Conservation (phyloP, 2,888 invertebrate genomes). For the Diaphora mendica region DNA sequence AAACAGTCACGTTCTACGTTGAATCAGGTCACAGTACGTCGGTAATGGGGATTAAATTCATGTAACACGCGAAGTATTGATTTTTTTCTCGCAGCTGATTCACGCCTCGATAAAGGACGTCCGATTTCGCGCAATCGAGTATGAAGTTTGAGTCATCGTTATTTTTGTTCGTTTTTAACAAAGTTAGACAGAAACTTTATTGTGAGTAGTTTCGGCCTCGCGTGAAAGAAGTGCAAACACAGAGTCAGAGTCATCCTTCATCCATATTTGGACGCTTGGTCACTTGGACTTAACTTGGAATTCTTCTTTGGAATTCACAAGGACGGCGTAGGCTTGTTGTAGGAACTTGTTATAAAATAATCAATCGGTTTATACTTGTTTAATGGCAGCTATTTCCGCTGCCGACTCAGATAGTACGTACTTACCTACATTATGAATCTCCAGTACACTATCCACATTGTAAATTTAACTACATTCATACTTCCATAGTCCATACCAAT, state of each 20-base stretch:
- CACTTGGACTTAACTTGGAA: slow-evolving; percentile 29
- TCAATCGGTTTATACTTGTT: slow-evolving; percentile 37
- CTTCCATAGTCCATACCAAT: background rate
- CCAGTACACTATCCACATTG: background rate
- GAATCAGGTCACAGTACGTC: slow-evolving; percentile 25
- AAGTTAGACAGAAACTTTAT: slow-evolving; percentile 44
- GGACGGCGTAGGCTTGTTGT: slow-evolving; percentile 45
- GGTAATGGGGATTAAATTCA: slow-evolving; percentile 43
- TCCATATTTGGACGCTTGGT: slow-evolving; percentile 29
- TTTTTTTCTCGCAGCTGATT: slow-evolving; percentile 81
- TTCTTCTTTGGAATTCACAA: slow-evolving; percentile 50
- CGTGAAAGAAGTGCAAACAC: slow-evolving; percentile 13
- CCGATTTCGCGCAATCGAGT: slow-evolving; percentile 70
- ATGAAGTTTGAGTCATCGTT: slow-evolving; percentile 73
- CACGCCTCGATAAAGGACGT: slow-evolving; percentile 55
- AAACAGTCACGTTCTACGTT: slow-evolving; percentile 23
- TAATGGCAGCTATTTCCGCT: slow-evolving; percentile 41
- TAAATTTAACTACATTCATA: background rate
- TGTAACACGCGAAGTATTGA: slow-evolving; percentile 71
- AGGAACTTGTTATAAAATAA: slow-evolving; percentile 49
- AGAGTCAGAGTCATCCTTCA: no score
- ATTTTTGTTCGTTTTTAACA: slow-evolving; percentile 62
- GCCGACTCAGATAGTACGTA: background rate
- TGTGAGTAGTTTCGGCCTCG: slow-evolving; percentile 33
- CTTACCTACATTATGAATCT: background rate